Conservation (phyloP, 1,140 invertebrate species). For the Trichonephila clavipes region DNA sequence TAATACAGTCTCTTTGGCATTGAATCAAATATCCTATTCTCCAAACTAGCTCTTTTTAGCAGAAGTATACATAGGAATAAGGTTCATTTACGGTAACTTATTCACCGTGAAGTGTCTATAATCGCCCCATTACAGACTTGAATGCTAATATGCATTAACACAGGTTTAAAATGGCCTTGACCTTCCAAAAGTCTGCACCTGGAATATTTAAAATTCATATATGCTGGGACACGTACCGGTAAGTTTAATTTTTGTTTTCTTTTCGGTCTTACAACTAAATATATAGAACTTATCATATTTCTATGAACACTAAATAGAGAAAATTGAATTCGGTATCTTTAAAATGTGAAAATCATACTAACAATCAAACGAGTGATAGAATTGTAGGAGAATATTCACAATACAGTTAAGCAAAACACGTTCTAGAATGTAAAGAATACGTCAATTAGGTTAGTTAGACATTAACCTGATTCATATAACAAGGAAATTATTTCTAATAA, state of each 20-base stretch:
- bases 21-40: background rate
- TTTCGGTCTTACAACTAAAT: background rate
- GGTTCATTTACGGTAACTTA: background rate
- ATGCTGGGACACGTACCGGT: background rate
- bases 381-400: too few relatives aligned
- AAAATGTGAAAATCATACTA: too few relatives aligned
- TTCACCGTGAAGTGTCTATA: background rate
- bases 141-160: background rate
- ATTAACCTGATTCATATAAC: too few relatives aligned
- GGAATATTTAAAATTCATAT: constrained; percentile 33
- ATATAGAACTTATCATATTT: background rate
- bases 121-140: background rate
- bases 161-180: background rate
- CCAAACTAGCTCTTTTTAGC: background rate
- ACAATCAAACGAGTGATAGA: too few relatives aligned
- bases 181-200: constrained; percentile 24
- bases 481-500: too few relatives aligned
- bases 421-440: too few relatives aligned
- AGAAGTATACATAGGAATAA: background rate
- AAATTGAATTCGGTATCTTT: too few relatives aligned
- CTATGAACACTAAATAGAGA: too few relatives aligned
- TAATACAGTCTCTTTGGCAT: background rate
- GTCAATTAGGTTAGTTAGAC: too few relatives aligned
- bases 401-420: too few relatives aligned
- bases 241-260: background rate